Conservation (phyloP, 2,797 vertebrate genomes). For the Orestias chungarensis region DNA sequence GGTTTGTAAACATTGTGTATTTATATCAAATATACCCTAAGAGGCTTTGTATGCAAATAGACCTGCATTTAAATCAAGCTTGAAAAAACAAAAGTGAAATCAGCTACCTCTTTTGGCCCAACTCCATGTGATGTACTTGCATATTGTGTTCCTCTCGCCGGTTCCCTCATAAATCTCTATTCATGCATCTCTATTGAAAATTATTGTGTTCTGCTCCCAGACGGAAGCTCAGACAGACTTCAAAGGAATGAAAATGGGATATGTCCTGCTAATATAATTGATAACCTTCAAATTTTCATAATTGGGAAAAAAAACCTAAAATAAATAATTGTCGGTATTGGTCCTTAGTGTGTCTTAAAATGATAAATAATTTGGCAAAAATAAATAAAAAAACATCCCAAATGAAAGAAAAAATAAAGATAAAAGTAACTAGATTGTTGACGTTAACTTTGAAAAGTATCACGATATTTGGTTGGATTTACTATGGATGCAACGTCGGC, state of each 20-base stretch:
- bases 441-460: no score
- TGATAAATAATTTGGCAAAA: not conserved
- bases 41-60: slow-evolving; percentile 44
- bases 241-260: not conserved
- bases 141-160: slow-evolving; percentile 36
- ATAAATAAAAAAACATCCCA: no score
- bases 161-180: slow-evolving; percentile 50
- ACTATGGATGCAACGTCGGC: no score
- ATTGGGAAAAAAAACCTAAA: no score
- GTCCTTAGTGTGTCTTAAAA: not conserved
- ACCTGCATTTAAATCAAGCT: slow-evolving; percentile 42
- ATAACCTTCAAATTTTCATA: not conserved
- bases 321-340: no score
- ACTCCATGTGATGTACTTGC: slow-evolving; percentile 35
- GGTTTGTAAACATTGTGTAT: slow-evolving; percentile 30
- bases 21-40: slow-evolving; percentile 30
- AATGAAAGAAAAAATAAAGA: not conserved
- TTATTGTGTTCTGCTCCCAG: not conserved
- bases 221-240: not conserved
- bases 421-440: no score
- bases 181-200: slow-evolving; percentile 39
- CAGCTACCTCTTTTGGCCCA: slow-evolving; percentile 55
- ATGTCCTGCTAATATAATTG: not conserved
- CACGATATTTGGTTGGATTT: no score
- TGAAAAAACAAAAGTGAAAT: slow-evolving; percentile 52